Percentiles rank a stretch among this genome's conserved stretches.
Evolutionary conservation across 2,888 invertebrate species (phyloP).

Genomic region (Caenorhabditis drosophilae): DNA sequence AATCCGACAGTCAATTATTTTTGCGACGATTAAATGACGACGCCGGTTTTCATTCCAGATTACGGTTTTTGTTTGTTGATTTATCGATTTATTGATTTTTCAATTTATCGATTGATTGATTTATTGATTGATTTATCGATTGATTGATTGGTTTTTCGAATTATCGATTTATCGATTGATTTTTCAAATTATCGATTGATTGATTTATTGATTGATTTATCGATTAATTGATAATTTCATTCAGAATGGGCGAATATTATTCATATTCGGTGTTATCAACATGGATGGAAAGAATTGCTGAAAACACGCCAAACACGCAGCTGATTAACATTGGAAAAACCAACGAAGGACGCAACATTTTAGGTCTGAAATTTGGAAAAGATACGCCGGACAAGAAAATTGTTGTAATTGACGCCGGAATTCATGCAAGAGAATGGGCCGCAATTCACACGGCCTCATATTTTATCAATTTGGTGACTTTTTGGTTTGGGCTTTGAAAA

Average conservation of each 20-base stretch:
- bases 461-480: conserved; percentile 60
- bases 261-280: conserved; percentile 54
- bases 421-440: conserved; percentile 64
- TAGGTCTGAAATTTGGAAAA: conserved; percentile 62
- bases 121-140: too few species aligned
- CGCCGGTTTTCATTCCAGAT: conserved; percentile 33
- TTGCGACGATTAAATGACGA: conserved; percentile 41
- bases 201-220: too few species aligned
- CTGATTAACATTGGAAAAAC: conserved; percentile 60
- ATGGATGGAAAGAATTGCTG: conserved; percentile 58
- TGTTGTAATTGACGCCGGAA: conserved; percentile 66
- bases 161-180: too few species aligned
- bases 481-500: background rate
- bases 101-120: too few species aligned
- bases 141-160: too few species aligned
- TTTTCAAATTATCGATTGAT: too few species aligned
- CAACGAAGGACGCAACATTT: conserved; percentile 60
- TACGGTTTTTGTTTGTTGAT: too few species aligned
- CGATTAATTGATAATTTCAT: too few species aligned
- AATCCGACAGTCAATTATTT: conserved; percentile 11
- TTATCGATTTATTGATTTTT: too few species aligned
- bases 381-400: conserved; percentile 58
- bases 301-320: conserved; percentile 50
- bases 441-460: conserved; percentile 64
- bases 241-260: conserved; percentile 63